phyloP scores from a whole-genome alignment of 1,140 invertebrate genomes.

The Drosophila trapezifrons region DNA sequence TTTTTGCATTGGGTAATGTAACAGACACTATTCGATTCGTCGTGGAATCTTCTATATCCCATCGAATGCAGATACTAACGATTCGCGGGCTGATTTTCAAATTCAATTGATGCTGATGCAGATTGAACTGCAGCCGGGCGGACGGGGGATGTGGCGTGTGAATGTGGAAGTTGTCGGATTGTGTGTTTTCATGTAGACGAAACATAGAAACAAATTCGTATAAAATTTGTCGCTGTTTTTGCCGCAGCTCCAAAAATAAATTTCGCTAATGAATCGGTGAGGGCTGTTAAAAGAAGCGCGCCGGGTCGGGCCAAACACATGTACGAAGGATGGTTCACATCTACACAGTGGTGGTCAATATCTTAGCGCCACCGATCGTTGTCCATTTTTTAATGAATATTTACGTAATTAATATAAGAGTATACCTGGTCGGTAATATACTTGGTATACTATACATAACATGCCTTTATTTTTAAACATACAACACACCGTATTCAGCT shows the following conservation, averaged over 20 bases:
- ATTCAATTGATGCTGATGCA: constrained; percentile 23
- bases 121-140: constrained; percentile 26
- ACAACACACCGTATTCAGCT: too few relatives aligned
- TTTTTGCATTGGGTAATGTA: background rate
- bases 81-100: constrained; percentile 18
- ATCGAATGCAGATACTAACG: constrained; percentile 6
- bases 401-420: background rate
- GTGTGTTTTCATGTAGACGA: constrained; percentile 65
- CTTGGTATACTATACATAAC: too few relatives aligned
- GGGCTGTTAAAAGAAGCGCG: constrained; percentile 54
- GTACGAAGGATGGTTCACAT: constrained; percentile 11
- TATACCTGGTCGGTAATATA: background rate
- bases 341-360: constrained; percentile 3
- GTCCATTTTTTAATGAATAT: background rate
- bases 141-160: background rate
- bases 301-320: constrained; percentile 57
- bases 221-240: constrained; percentile 75
- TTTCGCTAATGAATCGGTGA: constrained; percentile 63
- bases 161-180: constrained; percentile 66
- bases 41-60: constrained; percentile 3
- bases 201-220: constrained; percentile 75
- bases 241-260: constrained; percentile 79
- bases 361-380: background rate
- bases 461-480: too few relatives aligned
- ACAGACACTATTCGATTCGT: background rate